Evolutionary conservation across 2,113 vertebrate genomes (phyloP).

Genomic region (Engystomops pustulosus): DNA sequence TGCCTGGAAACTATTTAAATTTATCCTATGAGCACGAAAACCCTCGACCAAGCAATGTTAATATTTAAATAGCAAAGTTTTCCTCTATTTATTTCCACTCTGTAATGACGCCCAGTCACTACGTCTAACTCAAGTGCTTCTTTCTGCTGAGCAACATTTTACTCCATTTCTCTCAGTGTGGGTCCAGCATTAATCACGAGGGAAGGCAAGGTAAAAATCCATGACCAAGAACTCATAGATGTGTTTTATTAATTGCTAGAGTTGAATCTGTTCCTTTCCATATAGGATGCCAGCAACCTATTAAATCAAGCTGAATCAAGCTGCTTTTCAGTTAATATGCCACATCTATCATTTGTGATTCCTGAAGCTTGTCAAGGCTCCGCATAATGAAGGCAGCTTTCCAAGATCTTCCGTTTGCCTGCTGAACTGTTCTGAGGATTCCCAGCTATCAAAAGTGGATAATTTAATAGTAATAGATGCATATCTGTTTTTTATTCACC

Average conservation of each 20-base stretch:
- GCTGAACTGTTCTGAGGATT: background rate
- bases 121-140: background rate
- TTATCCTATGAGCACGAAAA: conserved; percentile 33
- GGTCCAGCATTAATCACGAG: background rate
- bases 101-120: background rate
- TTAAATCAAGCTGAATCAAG: conserved; percentile 18
- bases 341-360: conserved; percentile 38
- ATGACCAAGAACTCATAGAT: conserved; percentile 4
- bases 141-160: conserved; percentile 4
- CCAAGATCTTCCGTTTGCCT: background rate
- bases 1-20: conserved; percentile 45
- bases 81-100: conserved; percentile 10
- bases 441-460: background rate
- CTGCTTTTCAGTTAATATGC: conserved; percentile 20
- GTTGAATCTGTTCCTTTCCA: background rate
- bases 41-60: background rate
- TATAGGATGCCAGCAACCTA: conserved; percentile 11
- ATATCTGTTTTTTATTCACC: too few relatives aligned
- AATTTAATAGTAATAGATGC: background rate
- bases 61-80: conserved; percentile 33
- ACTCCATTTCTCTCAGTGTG: background rate
- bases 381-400: background rate
- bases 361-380: background rate
- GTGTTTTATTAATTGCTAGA: conserved; percentile 6
- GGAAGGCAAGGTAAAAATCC: conserved; percentile 6